phyloP scores from a whole-genome alignment of 30 jellyfish, hydroid and myxozoan genomes.

The Hydractinia symbiolongicarpus region DNA sequence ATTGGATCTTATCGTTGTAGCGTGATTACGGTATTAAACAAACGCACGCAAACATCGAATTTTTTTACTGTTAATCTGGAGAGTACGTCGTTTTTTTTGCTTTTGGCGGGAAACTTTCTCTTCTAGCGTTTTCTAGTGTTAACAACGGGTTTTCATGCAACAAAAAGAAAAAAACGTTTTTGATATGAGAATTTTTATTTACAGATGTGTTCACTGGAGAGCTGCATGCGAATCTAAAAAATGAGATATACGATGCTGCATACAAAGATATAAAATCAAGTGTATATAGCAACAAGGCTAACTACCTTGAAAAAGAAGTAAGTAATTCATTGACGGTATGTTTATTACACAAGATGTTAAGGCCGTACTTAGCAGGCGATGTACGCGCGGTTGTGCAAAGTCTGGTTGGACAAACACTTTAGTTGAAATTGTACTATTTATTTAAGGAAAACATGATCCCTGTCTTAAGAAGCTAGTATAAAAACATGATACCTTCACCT shows the following conservation, averaged over 20 bases:
- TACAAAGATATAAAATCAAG: not conserved
- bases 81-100: not conserved
- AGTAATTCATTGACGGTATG: not conserved
- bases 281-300: not conserved
- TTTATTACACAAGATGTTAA: no score
- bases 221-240: not conserved
- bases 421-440: no score
- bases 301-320: not conserved
- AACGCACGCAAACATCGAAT: not conserved
- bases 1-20: not conserved
- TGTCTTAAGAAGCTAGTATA: no score
- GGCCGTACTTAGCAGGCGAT: no score
- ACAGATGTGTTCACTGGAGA: constrained; percentile 13
- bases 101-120: not conserved
- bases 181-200: not conserved
- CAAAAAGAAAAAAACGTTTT: not conserved
- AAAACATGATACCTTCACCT: no score
- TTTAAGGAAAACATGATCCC: no score
- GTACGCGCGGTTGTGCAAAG: no score
- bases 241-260: not conserved
- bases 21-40: constrained; percentile 2
- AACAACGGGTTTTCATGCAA: not conserved
- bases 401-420: no score
- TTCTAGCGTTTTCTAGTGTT: not conserved
- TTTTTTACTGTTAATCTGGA: not conserved